A percentile compares a stretch with the other conserved stretches of the same genome.
These are phyloP conservation scores for Epinotia ramella DNA, from an alignment of 2,888 invertebrate genomes.

Conservation along the genomic window DNA sequence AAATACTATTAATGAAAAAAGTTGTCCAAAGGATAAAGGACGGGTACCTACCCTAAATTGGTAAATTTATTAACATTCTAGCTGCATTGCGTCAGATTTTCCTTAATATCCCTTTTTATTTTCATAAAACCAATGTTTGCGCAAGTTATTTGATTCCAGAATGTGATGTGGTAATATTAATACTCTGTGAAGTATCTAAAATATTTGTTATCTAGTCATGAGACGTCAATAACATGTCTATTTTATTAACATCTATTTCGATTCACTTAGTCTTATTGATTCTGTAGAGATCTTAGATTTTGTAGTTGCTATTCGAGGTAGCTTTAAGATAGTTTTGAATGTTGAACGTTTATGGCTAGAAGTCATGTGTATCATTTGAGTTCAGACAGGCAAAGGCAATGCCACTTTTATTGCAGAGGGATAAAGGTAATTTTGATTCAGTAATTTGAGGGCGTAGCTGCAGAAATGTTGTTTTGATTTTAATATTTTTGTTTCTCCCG, in stretches of 20 bases:
- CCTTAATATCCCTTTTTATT: slow-evolving; percentile 29
- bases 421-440: slow-evolving; percentile 9
- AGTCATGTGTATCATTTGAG: slow-evolving; percentile 5
- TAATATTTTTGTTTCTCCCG: no score
- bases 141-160: slow-evolving; percentile 25
- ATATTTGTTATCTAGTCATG: slow-evolving; percentile 25
- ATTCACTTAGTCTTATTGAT: slow-evolving; percentile 27
- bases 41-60: background rate
- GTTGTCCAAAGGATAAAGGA: slow-evolving; percentile 13
- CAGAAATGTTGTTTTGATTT: no score
- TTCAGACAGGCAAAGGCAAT: slow-evolving; percentile 18
- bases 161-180: slow-evolving; percentile 32
- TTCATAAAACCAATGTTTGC: slow-evolving; percentile 36
- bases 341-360: background rate
- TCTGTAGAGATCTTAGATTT: background rate
- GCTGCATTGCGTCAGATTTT: slow-evolving; percentile 22
- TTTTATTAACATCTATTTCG: slow-evolving; percentile 23
- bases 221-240: slow-evolving; percentile 25
- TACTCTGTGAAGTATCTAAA: slow-evolving; percentile 32
- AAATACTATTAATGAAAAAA: slow-evolving; percentile 39
- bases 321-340: background rate
- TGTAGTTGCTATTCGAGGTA: background rate
- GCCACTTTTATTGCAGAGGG: slow-evolving; percentile 7
- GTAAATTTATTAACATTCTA: slow-evolving; percentile 37
- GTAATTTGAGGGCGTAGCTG: background rate